Base-by-base conservation (phyloP, 1,140 invertebrate species). In the Platyscapa corneri region DNA sequence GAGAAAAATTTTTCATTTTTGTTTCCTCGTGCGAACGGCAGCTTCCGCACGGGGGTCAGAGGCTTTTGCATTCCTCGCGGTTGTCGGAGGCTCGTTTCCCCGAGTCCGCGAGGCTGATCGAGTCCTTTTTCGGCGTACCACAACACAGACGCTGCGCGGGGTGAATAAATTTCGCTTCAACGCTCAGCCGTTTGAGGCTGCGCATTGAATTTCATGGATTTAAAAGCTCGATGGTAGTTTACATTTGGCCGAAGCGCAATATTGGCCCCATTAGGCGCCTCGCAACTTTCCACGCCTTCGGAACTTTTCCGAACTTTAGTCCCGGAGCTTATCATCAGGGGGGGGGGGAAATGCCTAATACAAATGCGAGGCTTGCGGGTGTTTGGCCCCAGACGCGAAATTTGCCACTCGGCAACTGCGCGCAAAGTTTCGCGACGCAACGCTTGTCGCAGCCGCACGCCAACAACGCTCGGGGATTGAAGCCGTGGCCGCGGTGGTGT, bases 111-210 rank as follows among this genome's bases (percentile, higher is more conserved):
- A 7, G 5, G 70, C 39, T 30, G 42, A 34, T 60, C 14, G 72
- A 39, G 53, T 60, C 56, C 20, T 74, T 74, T 74, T 42, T 42
- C 32, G 27, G 18, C 20, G 10, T 12, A 46, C 70, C 49, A 3
- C n/a, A 12, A 39, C n/a, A 42, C 37, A 42, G 32, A 67, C 42
- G 18, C 30, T 60, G 64, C 14, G 0, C 18, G 70, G 81, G 82
- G 82, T 83, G 74, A 83, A 83, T 83, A 83, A 76, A 83, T 83
- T 83, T 83, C 37, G n/a, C 14, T 83, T 46, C n/a, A 46, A 46
- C 5, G 42, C 49, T 34, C n/a, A 67, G 5, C 49, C n/a, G 39
- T 30, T 60, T n/a, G 6, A 18, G 39, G 39, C 65, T 65, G 76
- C 34, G 39, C 39, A 75, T 65, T 3, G 49, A 49, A 32, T 32